Evolutionary conservation across 2,113 vertebrate species (phyloP), one percentile per base, ranked within the genome.

Genomic region (Chloropsis cyanopogon): DNA sequence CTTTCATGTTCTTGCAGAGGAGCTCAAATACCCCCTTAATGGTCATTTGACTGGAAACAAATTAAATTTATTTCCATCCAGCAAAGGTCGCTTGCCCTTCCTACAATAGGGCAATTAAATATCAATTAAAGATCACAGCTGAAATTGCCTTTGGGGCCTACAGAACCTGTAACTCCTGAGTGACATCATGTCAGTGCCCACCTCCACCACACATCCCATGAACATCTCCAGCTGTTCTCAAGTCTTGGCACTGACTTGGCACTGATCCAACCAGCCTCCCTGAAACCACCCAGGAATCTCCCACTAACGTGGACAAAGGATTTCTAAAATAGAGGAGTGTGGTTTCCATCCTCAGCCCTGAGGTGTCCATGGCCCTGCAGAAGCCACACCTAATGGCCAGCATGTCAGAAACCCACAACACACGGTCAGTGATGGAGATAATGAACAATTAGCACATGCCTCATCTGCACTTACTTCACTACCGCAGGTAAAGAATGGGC

Each of bases 401-500:
- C 39, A 56, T 1, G 9, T n/a, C 46, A 91, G 69, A 80, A 95
- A 73, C 49, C 44, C 89, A 41, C 82, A 91, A 28, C 16, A 70
- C 64, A 86, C 0, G 20, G 69, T 96, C 71, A 89, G 89, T 60
- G 90, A 93, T 91, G 93, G 70, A 17, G 4, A 92, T 14, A 96
- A 94, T 1, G 8, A 96, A 81, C 88, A 84, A 87, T 90, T 22
- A 92, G 88, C 93, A 86, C 85, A 89, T 89, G 82, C 89, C 83
- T 91, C 91, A 91, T 86, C 89, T 83, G 87, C 96, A 96, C 93
- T 96, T 95, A 94, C 93, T 96, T 97, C 92, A 95, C 94, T 90
- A 95, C 94, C 71, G 95, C 90, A 94, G 91, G 95, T 20, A 92
- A 94, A 93, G 88, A 88, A 94, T 82, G 95, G 83, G 89, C 79